Base-by-base conservation (phyloP, 2,888 invertebrate species). In the Watsonalla cultraria region DNA sequence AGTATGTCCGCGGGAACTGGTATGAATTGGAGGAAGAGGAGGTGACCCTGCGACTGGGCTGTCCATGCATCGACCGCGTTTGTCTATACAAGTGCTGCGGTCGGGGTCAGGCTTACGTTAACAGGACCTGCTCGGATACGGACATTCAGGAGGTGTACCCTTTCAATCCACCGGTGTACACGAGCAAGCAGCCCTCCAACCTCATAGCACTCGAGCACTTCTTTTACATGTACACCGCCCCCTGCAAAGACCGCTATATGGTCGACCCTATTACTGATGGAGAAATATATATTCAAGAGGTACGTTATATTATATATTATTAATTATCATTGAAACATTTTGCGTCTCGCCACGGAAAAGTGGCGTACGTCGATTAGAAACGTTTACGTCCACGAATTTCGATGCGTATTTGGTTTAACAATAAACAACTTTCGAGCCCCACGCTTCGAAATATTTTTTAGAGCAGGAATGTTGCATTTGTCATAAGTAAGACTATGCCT, bases 61-160 rank as follows among this genome's bases (percentile, higher is more conserved):
- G 90, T 47, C 90, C 90, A 0, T 90, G 90, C 55, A 77, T 86
- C 8, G 78, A 72, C 2, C 73, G 84, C 6, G 59, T 64, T 7
- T 90, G 90, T 58, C 46, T 90, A 33, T 86, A 84, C 76, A 84
- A 86, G 61, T 90, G 90, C 54, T 90, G 90, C 51, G 66, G 60
- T 0, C 56, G 52, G 0, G 75, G 74, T 0, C 70, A 79, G 55
- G 76, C 74, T 52, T 80, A 67, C 51, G 55, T 72, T 8, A 74
- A 75, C 47, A 65, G 64, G 42, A 59, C 65, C 0, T 90, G 90
- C 52, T 55, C 53, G 6, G 66, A 72, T 37, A 74, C 77, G 0
- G 65, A 71, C n/a, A 53, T 69, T 9, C 55, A 58, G 11, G 76
- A 65, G 39, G 76, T 80, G 34, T 74, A 80, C 45, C 80, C 84